phyloP scores from a whole-genome alignment of 2,797 vertebrate species.

The Propithecus deckenii region DNA sequence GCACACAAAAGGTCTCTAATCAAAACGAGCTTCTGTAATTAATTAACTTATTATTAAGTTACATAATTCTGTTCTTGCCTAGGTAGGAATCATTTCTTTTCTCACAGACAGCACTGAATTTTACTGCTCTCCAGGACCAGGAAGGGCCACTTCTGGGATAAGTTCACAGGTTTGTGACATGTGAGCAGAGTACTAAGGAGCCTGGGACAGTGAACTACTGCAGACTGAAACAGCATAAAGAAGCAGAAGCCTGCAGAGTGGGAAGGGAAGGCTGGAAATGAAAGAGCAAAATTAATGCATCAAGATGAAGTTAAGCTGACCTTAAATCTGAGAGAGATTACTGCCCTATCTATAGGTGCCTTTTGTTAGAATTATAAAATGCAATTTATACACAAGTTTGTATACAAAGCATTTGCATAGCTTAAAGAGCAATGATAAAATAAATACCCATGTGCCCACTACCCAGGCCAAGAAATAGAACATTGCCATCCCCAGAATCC shows the following conservation, averaged over 20 bases:
- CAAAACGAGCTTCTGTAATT: neutral
- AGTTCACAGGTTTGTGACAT: neutral
- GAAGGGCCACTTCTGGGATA: neutral
- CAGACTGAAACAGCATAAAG: neutral
- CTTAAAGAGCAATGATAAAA: neutral
- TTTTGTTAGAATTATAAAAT: neutral
- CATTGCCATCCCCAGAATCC: neutral
- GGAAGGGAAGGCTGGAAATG: neutral
- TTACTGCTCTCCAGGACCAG: neutral
- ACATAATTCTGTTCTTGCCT: neutral
- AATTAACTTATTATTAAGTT: neutral
- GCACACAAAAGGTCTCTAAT: neutral
- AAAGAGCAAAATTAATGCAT: neutral
- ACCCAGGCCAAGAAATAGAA: neutral
- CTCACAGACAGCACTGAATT: neutral
- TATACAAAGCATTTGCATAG: neutral
- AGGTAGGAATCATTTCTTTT: neutral
- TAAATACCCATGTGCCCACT: neutral
- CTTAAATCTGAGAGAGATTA: neutral
- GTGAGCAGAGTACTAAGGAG: neutral
- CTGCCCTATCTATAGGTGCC: neutral
- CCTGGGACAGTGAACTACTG: neutral
- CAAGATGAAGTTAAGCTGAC: neutral
- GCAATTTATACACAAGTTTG: neutral
- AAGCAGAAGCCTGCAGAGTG: neutral